Conservation (phyloP, 2,113 vertebrate genomes). For the Rhynchopsitta pachyrhyncha region DNA sequence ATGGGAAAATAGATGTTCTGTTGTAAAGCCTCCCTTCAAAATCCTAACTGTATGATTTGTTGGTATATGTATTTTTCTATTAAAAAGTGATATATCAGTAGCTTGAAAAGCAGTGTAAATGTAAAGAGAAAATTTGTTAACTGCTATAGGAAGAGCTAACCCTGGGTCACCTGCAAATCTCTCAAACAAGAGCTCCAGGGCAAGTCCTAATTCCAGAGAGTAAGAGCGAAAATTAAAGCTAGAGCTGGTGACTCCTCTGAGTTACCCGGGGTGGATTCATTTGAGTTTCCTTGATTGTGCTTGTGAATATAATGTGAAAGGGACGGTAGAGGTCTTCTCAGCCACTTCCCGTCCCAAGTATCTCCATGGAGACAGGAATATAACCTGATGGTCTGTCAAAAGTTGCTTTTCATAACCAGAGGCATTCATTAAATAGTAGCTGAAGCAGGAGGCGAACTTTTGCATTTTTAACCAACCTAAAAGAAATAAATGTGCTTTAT, state of each 20-base stretch:
- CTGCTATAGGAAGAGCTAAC: slow-evolving; percentile 81
- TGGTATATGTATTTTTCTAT: slow-evolving; percentile 70
- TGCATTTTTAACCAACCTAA: not conserved
- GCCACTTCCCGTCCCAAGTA: not conserved
- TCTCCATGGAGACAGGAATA: slow-evolving; percentile 66
- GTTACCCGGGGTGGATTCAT: slow-evolving; percentile 73
- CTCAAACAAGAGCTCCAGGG: slow-evolving; percentile 81
- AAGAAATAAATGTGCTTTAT: not conserved
- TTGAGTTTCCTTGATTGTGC: slow-evolving; percentile 78
- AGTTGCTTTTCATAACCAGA: slow-evolving; percentile 47
- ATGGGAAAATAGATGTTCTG: not conserved
- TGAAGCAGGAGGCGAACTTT: slow-evolving; percentile 45
- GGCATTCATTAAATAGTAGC: slow-evolving; percentile 48
- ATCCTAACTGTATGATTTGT: slow-evolving; percentile 27
- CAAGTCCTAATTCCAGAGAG: slow-evolving; percentile 86
- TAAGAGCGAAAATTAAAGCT: slow-evolving; percentile 83
- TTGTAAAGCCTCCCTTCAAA: not conserved
- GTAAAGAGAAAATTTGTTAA: slow-evolving; percentile 87
- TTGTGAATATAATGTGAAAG: slow-evolving; percentile 66
- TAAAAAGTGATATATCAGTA: slow-evolving; percentile 42
- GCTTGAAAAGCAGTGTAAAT: slow-evolving; percentile 83
- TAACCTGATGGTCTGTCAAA: slow-evolving; percentile 56
- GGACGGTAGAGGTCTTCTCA: slow-evolving; percentile 56
- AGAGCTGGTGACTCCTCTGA: slow-evolving; percentile 50
- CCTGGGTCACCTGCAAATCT: slow-evolving; percentile 88